phyloP scores from a whole-genome alignment of 2,888 invertebrate genomes.

The Rapana venosa region DNA sequence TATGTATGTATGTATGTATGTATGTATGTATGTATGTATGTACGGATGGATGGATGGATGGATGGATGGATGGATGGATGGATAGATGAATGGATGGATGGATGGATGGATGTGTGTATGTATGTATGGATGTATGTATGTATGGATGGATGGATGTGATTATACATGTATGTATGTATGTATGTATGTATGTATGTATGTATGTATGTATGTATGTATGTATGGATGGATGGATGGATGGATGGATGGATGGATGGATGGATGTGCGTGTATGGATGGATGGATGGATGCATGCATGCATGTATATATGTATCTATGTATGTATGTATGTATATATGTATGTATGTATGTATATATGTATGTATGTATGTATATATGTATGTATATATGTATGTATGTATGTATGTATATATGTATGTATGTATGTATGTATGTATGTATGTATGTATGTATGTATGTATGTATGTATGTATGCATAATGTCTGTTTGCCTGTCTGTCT shows the following conservation, averaged over 20 bases:
- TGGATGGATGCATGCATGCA: background rate
- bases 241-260: background rate
- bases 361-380: background rate
- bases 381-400: background rate
- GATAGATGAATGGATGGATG: slow-evolving; percentile 19
- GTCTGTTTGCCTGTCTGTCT: background rate
- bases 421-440: slow-evolving; percentile 14
- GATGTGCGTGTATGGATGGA: background rate
- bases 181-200: background rate
- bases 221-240: background rate
- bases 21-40: no score
- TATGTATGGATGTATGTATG: no score
- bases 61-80: background rate
- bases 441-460: background rate
- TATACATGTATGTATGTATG: background rate
- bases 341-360: background rate
- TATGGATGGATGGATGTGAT: no score
- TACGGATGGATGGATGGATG: background rate
- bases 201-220: no score
- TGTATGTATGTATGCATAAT: background rate
- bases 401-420: background rate
- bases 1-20: no score
- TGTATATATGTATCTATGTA: background rate
- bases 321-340: background rate
- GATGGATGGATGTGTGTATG: no score